Base-by-base conservation (phyloP, 2,888 invertebrate genomes). In the Clanis bilineata region DNA sequence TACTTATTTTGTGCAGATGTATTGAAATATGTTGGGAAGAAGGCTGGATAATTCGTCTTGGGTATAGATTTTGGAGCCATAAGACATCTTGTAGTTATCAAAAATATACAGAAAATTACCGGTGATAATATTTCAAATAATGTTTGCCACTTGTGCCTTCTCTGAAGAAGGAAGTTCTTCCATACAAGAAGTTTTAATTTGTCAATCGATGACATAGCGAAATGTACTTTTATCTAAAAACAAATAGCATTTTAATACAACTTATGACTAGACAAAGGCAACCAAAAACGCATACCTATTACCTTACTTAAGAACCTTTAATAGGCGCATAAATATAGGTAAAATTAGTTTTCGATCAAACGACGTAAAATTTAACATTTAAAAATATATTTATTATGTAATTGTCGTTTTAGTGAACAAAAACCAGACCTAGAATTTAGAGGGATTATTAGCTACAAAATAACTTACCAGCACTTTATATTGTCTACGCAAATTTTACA, bases 111-210 rank as follows among this genome's bases (percentile, higher is more conserved):
- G 83, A 96, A 95, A 65, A 95, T 74, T 36, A 95, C 93, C 55
- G 96, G 96, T 54, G 95, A 90, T 32, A 94, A 73, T 62, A 97
- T 93, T 87, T 97, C 97, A 66, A 96, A 88, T 9, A 94, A 60
- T 1, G 96, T 95, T 82, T 96, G 95, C 73, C 94, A 83, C 79
- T 95, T 95, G 84, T 95, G 95, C 67, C 96, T 93, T 83, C 93
- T 95, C 88, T 97, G 96, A 15, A 97, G 89, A n/a, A 95, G 82
- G 90, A 95, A 95, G 82, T 97, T 97, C 83, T 97, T 97, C 97
- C 97, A 97, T 69, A 96, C 87, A n/a, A 97, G 91, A 47, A 97
- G 93, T 65, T 92, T 84, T 77, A 97, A 94, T 81, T 95, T 95
- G 60, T 93, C 84, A 82, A 80, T 92, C n/a, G 80, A 77, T 62